phyloP scores from a whole-genome alignment of 1,140 invertebrate genomes.

The Diploscapter pachys region DNA sequence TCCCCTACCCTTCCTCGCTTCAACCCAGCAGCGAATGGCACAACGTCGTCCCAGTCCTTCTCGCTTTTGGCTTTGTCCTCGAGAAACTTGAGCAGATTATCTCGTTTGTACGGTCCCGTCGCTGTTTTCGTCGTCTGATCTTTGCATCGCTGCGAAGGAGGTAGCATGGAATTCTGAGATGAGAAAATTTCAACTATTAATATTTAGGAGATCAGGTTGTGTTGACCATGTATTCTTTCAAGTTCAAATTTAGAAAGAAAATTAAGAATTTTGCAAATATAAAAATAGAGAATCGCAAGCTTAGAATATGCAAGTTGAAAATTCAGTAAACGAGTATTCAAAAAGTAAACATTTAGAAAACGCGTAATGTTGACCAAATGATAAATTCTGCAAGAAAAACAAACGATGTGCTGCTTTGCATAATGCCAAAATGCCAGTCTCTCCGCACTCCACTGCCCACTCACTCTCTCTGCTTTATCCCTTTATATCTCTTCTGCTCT shows the following conservation, averaged over 20 bases:
- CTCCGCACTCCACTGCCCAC: no score
- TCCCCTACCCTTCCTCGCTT: constrained; percentile 69
- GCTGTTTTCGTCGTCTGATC: constrained; percentile 90
- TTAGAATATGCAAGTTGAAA: no score
- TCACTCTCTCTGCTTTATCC: no score
- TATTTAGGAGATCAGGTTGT: background rate
- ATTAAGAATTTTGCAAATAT: background rate
- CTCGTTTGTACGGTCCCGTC: constrained; percentile 89
- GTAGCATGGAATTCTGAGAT: constrained; percentile 85
- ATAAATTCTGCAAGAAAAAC: no score
- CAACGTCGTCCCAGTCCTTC: constrained; percentile 90
- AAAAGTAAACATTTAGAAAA: no score
- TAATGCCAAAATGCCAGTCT: no score
- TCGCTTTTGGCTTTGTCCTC: constrained; percentile 95
- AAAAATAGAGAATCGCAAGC: background rate
- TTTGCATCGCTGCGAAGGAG: constrained; percentile 87
- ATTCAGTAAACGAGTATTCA: no score
- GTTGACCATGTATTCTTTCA: background rate
- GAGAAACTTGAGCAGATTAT: constrained; percentile 93
- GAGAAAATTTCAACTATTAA: constrained; percentile 12
- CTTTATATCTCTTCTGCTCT: no score
- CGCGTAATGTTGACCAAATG: no score
- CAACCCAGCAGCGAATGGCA: constrained; percentile 83
- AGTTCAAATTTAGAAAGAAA: background rate
- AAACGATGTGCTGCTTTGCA: no score